These are phyloP conservation scores for Zonitis immaculata DNA, from an alignment of 2,888 invertebrate genomes.

Conservation along the genomic window DNA sequence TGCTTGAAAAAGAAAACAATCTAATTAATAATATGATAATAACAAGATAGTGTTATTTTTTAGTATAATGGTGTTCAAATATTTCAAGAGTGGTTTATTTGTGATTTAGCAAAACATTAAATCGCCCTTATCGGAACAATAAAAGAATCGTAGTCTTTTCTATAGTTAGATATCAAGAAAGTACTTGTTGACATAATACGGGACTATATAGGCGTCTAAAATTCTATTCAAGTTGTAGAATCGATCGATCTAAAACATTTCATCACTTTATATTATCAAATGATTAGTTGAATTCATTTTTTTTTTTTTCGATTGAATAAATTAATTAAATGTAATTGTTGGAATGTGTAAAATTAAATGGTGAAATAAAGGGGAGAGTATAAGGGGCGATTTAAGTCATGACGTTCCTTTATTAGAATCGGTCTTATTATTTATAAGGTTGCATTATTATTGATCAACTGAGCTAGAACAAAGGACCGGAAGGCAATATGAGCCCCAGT, in stretches of 20 bases:
- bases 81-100: conserved; percentile 38
- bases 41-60: too few relatives aligned
- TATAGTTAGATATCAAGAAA: conserved; percentile 26
- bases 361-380: too few relatives aligned
- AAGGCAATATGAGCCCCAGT: conserved; percentile 51
- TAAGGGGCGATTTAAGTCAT: conserved; percentile 7
- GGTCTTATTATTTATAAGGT: conserved; percentile 50
- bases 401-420: conserved; percentile 35
- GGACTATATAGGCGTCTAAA: conserved; percentile 31
- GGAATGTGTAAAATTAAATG: conserved; percentile 4
- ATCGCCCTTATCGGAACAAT: conserved; percentile 39
- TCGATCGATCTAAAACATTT: conserved; percentile 26
- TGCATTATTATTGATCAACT: conserved; percentile 51
- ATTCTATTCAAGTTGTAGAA: conserved; percentile 29
- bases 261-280: too few relatives aligned
- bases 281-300: conserved; percentile 2
- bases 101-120: conserved; percentile 30
- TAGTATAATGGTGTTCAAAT: conserved; percentile 29
- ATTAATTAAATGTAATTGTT: not conserved
- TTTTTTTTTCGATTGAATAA: conserved; percentile 4
- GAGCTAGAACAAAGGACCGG: conserved; percentile 48
- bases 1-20: too few relatives aligned
- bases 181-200: conserved; percentile 37
- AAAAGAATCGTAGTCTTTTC: conserved; percentile 25
- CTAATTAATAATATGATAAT: too few relatives aligned